Conservation (phyloP, 2,888 invertebrate genomes). For the Molorchus minor region DNA sequence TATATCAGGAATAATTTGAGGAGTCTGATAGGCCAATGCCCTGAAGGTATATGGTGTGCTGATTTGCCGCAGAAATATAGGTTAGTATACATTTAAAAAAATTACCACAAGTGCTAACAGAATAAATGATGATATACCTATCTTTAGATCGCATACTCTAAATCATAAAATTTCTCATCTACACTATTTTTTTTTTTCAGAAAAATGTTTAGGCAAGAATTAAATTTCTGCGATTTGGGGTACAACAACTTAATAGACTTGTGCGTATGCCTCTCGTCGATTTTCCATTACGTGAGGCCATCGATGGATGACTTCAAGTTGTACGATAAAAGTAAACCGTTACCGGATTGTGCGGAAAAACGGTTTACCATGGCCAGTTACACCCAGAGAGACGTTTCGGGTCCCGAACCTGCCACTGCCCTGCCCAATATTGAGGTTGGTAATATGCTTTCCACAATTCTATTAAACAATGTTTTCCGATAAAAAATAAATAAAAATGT, state of each 20-base stretch:
- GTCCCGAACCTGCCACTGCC: slow-evolving; percentile 8
- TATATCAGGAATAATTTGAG: slow-evolving; percentile 51
- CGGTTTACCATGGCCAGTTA: slow-evolving; percentile 41
- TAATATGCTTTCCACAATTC: neutral
- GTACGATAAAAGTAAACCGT: slow-evolving; percentile 52
- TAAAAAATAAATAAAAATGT: slow-evolving; percentile 10
- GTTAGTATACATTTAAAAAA: too few relatives aligned
- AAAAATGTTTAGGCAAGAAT: slow-evolving; percentile 46
- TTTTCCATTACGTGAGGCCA: slow-evolving; percentile 54
- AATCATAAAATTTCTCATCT: neutral
- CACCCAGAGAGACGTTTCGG: slow-evolving; percentile 7
- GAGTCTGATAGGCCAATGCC: slow-evolving; percentile 57
- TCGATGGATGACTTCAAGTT: slow-evolving; percentile 55
- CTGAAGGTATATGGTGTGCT: slow-evolving; percentile 64
- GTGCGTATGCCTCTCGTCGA: slow-evolving; percentile 50
- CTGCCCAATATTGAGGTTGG: slow-evolving; percentile 37
- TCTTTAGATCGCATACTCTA: neutral
- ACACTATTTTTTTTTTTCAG: slow-evolving; percentile 37
- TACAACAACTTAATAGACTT: slow-evolving; percentile 54
- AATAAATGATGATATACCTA: neutral
- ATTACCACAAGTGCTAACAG: too few relatives aligned
- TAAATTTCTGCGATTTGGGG: slow-evolving; percentile 53
- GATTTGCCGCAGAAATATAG: slow-evolving; percentile 60
- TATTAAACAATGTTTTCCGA: neutral
- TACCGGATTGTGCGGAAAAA: slow-evolving; percentile 41